A percentile compares a stretch with the other conserved stretches of the same genome.
Conservation (phyloP, 2,888 invertebrate species). For the Patella depressa region DNA sequence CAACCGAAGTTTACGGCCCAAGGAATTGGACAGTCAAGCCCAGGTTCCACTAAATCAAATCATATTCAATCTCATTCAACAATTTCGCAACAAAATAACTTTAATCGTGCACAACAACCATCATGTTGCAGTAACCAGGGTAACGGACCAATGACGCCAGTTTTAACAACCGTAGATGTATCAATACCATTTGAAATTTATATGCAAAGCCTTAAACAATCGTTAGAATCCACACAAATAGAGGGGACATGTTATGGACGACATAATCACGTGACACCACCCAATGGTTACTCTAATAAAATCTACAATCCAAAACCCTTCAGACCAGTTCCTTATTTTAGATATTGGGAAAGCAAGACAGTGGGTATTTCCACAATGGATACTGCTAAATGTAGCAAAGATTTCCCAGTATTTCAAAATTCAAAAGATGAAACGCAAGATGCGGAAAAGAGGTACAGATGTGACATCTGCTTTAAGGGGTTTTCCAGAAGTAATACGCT, state of each 20-base stretch:
- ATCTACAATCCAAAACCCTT: neutral
- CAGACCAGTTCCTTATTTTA: neutral
- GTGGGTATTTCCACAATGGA: neutral
- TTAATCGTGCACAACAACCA: neutral
- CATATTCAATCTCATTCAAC: neutral
- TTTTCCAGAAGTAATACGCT: constrained; percentile 74
- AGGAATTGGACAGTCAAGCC: no score
- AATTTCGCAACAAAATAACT: neutral
- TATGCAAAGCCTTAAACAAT: neutral
- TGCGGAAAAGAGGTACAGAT: constrained; percentile 71
- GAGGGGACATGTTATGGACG: neutral
- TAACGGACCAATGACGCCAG: neutral
- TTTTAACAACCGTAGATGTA: neutral
- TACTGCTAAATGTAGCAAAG: neutral
- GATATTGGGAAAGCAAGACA: neutral
- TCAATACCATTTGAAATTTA: neutral
- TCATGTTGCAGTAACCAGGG: neutral
- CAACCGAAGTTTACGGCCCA: neutral
- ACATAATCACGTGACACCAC: neutral
- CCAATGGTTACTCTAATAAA: neutral
- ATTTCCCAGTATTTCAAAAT: neutral
- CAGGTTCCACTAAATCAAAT: neutral
- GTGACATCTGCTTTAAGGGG: constrained; percentile 73
- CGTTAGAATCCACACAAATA: neutral
- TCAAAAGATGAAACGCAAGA: constrained; percentile 49